Percentiles rank a stretch among this genome's conserved stretches.
Evolutionary conservation across 1,140 invertebrate species (phyloP).

Genomic region (Macrocentrus cingulum): DNA sequence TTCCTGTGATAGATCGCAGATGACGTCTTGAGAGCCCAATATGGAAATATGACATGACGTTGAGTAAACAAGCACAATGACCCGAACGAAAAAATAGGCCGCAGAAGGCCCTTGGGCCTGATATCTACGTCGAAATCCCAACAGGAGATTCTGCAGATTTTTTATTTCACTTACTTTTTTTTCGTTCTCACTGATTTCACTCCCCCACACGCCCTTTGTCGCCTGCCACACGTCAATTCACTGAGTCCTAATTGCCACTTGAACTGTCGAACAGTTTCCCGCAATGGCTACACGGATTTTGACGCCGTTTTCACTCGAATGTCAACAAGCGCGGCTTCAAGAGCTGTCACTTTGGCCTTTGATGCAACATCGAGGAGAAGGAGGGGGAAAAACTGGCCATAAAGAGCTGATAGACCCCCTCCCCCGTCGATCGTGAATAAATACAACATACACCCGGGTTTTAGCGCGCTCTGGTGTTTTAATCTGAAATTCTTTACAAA

Average conservation of each 20-base stretch:
- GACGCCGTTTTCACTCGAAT: slow-evolving; percentile 33
- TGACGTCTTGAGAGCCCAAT: neutral
- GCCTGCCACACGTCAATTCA: neutral
- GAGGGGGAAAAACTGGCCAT: slow-evolving; percentile 24
- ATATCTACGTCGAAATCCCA: no score
- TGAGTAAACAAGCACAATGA: neutral
- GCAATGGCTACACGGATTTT: neutral
- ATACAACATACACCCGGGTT: no score
- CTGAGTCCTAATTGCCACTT: neutral
- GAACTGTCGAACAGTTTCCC: neutral
- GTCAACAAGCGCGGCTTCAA: slow-evolving; percentile 32
- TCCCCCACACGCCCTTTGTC: neutral
- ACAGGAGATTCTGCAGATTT: no score
- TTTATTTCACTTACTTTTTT: neutral
- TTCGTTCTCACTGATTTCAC: neutral
- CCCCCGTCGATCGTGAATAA: no score
- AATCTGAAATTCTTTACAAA: no score
- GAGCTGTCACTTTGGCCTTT: slow-evolving; percentile 43
- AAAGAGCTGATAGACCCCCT: no score
- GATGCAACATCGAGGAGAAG: slow-evolving; percentile 38
- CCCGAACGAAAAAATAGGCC: no score
- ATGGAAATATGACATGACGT: neutral
- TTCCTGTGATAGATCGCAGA: neutral
- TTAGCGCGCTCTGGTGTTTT: no score
- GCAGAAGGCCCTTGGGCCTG: no score